These are phyloP conservation scores for Drosophila heteroneura DNA, from an alignment of 2,888 invertebrate genomes.

Conservation along the genomic window DNA sequence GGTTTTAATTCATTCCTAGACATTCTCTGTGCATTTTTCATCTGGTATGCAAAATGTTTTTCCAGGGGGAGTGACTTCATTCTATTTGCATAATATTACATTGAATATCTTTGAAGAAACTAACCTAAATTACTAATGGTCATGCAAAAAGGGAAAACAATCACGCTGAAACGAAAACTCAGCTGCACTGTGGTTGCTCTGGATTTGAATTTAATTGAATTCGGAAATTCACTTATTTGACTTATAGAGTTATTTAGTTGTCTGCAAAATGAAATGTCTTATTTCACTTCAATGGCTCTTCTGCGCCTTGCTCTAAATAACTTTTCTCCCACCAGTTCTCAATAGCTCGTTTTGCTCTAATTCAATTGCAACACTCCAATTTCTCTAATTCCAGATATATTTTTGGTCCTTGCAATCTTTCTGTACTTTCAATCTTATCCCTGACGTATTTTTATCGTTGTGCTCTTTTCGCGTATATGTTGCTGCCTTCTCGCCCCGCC, in stretches of 20 bases:
- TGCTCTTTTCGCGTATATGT: not conserved
- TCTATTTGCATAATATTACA: conserved; percentile 53
- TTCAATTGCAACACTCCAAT: not conserved
- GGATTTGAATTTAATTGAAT: conserved; percentile 29
- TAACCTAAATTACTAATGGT: conserved; percentile 3
- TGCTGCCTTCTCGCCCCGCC: not conserved
- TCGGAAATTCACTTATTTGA: not conserved
- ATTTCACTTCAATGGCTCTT: not conserved
- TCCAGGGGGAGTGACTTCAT: conserved; percentile 33
- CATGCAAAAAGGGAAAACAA: conserved; percentile 18
- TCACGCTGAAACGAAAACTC: conserved; percentile 18
- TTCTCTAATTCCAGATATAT: not conserved
- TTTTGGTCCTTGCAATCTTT: not conserved
- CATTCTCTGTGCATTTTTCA: conserved; percentile 46
- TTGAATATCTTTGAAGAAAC: conserved; percentile 27
- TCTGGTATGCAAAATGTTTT: conserved; percentile 53
- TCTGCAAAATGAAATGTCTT: not conserved
- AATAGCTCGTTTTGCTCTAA: not conserved
- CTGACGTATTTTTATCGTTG: conserved; percentile 21
- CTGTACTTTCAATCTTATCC: not conserved
- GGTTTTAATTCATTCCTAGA: conserved; percentile 61
- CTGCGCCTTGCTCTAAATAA: not conserved
- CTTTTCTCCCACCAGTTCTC: not conserved
- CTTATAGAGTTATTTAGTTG: not conserved
- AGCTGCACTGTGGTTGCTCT: conserved; percentile 21